phyloP scores from a whole-genome alignment of 2,888 invertebrate species.

The Mythimna ferrago region DNA sequence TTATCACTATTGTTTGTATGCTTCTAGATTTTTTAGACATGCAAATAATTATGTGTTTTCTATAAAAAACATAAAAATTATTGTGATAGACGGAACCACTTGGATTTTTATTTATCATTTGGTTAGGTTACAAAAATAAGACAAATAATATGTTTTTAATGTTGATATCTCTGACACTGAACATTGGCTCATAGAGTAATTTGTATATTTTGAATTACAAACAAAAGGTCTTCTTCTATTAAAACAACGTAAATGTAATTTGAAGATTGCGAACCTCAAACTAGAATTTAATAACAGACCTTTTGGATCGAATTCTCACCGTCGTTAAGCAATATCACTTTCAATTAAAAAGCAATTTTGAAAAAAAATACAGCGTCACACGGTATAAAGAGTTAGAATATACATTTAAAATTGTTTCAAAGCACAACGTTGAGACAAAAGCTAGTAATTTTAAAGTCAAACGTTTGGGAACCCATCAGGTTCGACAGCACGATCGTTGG shows the following conservation, averaged over 20 bases:
- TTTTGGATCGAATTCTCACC: constrained; percentile 28
- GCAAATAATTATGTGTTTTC: no score
- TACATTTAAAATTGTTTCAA: constrained; percentile 51
- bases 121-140: not conserved
- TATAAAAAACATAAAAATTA: no score
- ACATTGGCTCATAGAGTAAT: not conserved
- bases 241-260: constrained; percentile 35
- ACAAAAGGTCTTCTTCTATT: constrained; percentile 8
- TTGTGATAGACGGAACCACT: no score
- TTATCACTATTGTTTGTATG: no score
- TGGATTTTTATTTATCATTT: no score
- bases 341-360: constrained; percentile 66
- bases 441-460: constrained; percentile 73
- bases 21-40: no score
- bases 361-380: constrained; percentile 57
- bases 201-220: constrained; percentile 13
- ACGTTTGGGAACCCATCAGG: constrained; percentile 79
- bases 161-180: no score
- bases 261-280: constrained; percentile 46
- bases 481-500: constrained; percentile 79
- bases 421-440: constrained; percentile 69
- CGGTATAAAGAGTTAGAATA: constrained; percentile 52
- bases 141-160: constrained; percentile 35
- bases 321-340: constrained; percentile 56
- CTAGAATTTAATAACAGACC: constrained; percentile 42